Evolutionary conservation across 2,888 invertebrate genomes (phyloP).

Genomic region (Amphipyra berbera): DNA sequence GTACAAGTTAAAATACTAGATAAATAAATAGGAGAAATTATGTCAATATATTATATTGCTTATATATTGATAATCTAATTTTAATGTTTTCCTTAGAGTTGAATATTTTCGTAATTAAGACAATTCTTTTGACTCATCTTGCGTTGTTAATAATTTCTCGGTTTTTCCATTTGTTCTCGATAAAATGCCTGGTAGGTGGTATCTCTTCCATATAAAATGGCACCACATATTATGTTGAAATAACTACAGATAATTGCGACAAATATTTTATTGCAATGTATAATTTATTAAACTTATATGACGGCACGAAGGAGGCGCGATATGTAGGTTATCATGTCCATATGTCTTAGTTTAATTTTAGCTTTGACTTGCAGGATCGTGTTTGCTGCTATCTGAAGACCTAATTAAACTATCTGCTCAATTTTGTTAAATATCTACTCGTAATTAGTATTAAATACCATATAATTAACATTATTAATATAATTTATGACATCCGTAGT

Average conservation of each 20-base stretch:
- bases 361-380: conserved; percentile 28
- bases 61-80: no score
- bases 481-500: no score
- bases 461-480: no score
- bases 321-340: conserved; percentile 56
- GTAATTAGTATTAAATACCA: neutral
- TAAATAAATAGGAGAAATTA: no score
- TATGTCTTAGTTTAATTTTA: conserved; percentile 53
- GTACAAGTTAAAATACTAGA: no score
- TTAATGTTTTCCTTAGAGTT: no score
- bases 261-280: neutral
- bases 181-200: neutral
- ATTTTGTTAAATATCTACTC: neutral
- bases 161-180: neutral
- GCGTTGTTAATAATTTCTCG: neutral
- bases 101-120: no score
- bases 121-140: no score
- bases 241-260: neutral
- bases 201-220: neutral
- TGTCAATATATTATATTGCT: no score
- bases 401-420: conserved; percentile 53
- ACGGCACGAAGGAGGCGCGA: conserved; percentile 12
- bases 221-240: conserved; percentile 1
- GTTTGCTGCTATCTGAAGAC: conserved; percentile 53
- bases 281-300: conserved; percentile 15